phyloP scores from a whole-genome alignment of 2,888 invertebrate species.

The Calliphora vomitoria region DNA sequence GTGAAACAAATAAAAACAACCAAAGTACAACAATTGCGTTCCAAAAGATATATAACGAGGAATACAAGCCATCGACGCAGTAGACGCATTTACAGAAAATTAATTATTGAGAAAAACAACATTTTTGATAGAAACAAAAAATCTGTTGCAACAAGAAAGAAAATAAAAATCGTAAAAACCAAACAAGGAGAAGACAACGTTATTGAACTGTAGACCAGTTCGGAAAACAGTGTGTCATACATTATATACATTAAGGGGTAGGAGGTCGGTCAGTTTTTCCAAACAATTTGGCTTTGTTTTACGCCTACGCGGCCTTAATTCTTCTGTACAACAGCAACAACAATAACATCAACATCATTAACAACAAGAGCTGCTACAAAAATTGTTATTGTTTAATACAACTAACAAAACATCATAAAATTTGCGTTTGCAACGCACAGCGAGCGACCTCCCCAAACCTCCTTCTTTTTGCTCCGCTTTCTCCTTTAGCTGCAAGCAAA shows the following conservation, averaged over 20 bases:
- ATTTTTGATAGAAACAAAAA: constrained; percentile 37
- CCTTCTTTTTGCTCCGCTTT: background rate
- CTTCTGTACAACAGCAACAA: constrained; percentile 21
- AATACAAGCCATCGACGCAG: background rate
- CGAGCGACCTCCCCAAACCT: constrained; percentile 33
- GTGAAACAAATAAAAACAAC: constrained; percentile 41
- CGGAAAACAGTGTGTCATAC: constrained; percentile 36
- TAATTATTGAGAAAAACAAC: constrained; percentile 32
- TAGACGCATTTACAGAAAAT: constrained; percentile 10
- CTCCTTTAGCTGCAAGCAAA: constrained; percentile 41
- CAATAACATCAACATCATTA: background rate
- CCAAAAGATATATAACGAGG: constrained; percentile 4
- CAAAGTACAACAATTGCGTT: constrained; percentile 33
- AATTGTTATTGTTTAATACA: constrained; percentile 34
- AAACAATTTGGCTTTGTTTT: constrained; percentile 68
- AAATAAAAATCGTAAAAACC: constrained; percentile 8
- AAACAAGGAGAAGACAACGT: constrained; percentile 54
- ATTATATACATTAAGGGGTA: constrained; percentile 64
- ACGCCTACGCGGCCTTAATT: constrained; percentile 61
- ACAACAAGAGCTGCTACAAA: constrained; percentile 10
- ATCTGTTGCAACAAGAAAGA: constrained; percentile 15
- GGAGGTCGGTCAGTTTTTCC: constrained; percentile 69
- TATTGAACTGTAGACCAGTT: constrained; percentile 66
- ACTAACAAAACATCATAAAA: constrained; percentile 18
- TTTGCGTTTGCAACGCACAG: constrained; percentile 22